phyloP scores from a whole-genome alignment of 2,113 vertebrate species.

The Bujurquina vittata region DNA sequence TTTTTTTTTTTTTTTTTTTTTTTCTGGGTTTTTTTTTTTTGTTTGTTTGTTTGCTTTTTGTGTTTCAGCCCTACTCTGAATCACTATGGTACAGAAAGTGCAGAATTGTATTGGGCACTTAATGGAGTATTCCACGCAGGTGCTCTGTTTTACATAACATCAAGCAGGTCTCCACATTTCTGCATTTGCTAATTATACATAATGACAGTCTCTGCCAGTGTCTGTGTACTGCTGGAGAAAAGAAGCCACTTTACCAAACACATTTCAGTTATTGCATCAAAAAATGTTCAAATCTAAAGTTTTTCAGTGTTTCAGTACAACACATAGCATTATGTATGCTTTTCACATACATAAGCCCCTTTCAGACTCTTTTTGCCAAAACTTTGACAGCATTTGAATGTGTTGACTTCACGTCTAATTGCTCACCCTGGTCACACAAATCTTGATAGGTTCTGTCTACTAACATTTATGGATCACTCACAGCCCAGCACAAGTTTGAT shows the following conservation, averaged over 20 bases:
- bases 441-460: neutral
- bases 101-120: too few relatives aligned
- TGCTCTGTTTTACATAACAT: neutral
- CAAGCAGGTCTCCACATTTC: neutral
- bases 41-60: neutral
- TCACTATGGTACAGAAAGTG: too few relatives aligned
- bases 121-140: neutral
- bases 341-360: neutral
- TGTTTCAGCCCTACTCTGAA: neutral
- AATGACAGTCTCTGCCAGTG: neutral
- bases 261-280: neutral
- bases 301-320: neutral
- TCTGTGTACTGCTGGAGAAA: neutral
- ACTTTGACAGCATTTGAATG: neutral
- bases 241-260: neutral
- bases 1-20: too few relatives aligned
- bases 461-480: neutral
- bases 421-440: neutral
- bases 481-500: neutral
- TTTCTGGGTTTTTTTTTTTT: neutral
- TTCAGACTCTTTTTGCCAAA: neutral
- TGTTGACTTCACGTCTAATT: neutral
- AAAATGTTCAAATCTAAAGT: neutral
- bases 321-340: neutral
- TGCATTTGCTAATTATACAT: slow-evolving; percentile 1